Conservation (phyloP, 2,888 invertebrate species). For the Acronicta leporina region DNA sequence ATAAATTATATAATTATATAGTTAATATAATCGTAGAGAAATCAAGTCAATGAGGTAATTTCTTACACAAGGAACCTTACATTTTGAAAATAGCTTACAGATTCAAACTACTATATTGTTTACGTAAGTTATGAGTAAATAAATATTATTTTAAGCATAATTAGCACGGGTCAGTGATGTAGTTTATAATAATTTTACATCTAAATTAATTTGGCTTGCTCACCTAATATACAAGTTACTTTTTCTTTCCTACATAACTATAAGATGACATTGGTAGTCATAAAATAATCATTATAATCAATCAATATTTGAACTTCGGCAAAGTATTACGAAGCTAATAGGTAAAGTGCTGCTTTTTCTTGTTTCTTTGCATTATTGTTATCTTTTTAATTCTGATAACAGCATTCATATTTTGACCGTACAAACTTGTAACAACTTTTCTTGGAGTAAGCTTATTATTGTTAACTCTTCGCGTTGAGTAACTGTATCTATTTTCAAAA, state of each 20-base stretch:
- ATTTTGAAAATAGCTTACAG: constrained; percentile 52
- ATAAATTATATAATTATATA: constrained; percentile 79
- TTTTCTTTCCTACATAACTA: constrained; percentile 34
- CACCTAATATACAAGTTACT: constrained; percentile 42
- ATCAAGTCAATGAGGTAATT: constrained; percentile 76
- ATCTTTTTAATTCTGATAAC: not conserved
- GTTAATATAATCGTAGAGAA: constrained; percentile 62
- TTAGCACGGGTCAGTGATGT: constrained; percentile 37
- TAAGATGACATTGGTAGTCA: constrained; percentile 22
- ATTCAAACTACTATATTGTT: constrained; percentile 37
- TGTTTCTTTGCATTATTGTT: constrained; percentile 7
- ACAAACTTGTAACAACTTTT: not conserved
- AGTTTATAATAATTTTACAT: constrained; percentile 32
- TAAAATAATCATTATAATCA: constrained; percentile 17
- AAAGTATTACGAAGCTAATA: constrained; percentile 15
- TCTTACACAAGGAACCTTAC: constrained; percentile 74
- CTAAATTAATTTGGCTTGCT: constrained; percentile 62
- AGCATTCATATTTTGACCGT: not conserved
- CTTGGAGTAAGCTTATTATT: not conserved
- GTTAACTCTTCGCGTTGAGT: too few relatives aligned
- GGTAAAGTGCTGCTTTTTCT: not conserved
- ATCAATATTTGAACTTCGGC: constrained; percentile 33
- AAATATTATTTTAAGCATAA: constrained; percentile 39
- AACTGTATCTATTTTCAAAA: not conserved
- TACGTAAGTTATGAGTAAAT: constrained; percentile 51